A percentile compares a stretch with the other conserved stretches of the same genome.
Evolutionary conservation across 2,113 vertebrate genomes (phyloP).

Genomic region (Gambusia affinis): DNA sequence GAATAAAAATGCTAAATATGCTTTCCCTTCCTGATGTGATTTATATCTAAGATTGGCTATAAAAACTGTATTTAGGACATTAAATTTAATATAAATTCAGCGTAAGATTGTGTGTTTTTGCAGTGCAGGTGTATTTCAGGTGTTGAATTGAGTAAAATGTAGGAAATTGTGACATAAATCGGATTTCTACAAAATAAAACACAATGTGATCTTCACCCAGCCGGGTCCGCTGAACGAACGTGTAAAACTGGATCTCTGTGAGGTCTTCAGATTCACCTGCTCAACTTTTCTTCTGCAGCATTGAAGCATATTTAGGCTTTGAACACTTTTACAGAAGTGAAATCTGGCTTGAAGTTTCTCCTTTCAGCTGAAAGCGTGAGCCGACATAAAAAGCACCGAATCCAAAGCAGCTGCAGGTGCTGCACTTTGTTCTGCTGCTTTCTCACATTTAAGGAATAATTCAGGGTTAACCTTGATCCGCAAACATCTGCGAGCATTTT

Average conservation of each 20-base stretch:
- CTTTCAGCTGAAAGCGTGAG: neutral
- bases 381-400: neutral
- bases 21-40: too few relatives aligned
- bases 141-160: too few relatives aligned
- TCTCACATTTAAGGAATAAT: slow-evolving; percentile 1
- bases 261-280: neutral
- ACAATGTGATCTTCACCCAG: neutral
- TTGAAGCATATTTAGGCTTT: neutral
- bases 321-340: neutral
- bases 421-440: neutral
- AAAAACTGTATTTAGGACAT: too few relatives aligned
- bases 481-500: neutral
- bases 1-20: too few relatives aligned
- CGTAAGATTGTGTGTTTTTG: too few relatives aligned
- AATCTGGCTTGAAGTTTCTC: neutral
- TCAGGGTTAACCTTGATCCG: neutral
- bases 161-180: neutral
- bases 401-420: neutral
- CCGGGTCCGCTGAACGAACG: neutral
- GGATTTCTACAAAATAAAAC: neutral
- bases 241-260: neutral
- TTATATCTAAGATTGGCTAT: too few relatives aligned
- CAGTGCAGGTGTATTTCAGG: too few relatives aligned
- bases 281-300: neutral
- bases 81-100: too few relatives aligned